phyloP scores from a whole-genome alignment of 2,113 vertebrate species.

The Corythaixoides concolor region DNA sequence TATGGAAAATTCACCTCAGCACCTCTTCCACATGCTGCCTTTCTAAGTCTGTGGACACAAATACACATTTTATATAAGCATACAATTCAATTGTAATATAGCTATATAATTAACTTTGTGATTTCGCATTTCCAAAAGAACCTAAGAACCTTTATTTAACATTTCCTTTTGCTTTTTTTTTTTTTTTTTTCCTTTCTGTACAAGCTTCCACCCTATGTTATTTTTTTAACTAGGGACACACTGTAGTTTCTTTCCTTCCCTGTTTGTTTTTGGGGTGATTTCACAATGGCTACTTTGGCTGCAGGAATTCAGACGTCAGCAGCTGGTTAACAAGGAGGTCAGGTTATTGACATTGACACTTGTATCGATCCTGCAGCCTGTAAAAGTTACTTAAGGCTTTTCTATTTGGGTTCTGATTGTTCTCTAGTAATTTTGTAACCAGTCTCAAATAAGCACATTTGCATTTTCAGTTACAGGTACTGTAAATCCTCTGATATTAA shows the following conservation, averaged over 20 bases:
- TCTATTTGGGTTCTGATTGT: background rate
- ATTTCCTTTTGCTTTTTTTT: background rate
- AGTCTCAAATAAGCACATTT: background rate
- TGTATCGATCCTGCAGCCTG: background rate
- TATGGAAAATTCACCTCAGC: background rate
- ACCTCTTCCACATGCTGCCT: background rate
- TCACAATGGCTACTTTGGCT: background rate
- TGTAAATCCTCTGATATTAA: background rate
- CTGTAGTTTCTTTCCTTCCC: background rate
- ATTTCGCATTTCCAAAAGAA: background rate
- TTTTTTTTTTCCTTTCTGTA: background rate
- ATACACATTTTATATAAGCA: background rate
- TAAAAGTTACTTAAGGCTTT: background rate
- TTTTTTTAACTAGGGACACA: background rate
- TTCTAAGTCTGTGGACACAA: background rate
- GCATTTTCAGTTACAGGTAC: background rate
- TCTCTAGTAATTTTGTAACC: background rate
- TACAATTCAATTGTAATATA: background rate
- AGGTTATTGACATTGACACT: background rate
- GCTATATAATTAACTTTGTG: background rate
- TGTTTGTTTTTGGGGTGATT: conserved; percentile 9
- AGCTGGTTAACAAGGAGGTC: background rate
- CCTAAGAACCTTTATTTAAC: background rate
- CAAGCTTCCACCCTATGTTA: background rate
- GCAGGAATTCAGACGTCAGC: conserved; percentile 12